These are phyloP conservation scores for Odocoileus hemionus DNA, from an alignment of 2,113 vertebrate species.

Conservation along the genomic window DNA sequence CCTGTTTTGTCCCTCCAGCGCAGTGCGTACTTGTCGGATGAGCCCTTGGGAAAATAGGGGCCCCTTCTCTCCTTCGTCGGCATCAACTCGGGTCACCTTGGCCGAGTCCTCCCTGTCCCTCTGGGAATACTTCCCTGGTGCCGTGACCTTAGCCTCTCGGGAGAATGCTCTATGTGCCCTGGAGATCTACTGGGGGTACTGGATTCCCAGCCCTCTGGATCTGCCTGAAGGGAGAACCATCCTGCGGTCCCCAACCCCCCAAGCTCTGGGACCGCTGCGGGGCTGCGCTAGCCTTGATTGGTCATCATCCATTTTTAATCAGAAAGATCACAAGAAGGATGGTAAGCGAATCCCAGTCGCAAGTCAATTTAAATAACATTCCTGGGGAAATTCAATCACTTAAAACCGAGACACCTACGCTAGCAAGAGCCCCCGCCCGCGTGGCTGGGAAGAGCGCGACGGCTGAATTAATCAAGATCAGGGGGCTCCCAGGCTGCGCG, in stretches of 20 bases:
- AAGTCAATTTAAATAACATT: conserved; percentile 75
- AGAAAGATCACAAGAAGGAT: conserved; percentile 52
- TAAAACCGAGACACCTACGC: conserved; percentile 44
- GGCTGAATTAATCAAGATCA: conserved; percentile 51
- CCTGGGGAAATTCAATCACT: conserved; percentile 71
- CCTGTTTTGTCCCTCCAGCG: not conserved
- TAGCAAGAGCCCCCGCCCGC: not conserved
- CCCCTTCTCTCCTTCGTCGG: not conserved
- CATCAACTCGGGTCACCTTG: not conserved
- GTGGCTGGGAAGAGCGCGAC: not conserved
- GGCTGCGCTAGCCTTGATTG: conserved; percentile 59
- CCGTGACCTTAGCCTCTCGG: not conserved
- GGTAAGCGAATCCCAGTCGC: conserved; percentile 61
- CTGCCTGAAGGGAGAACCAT: conserved; percentile 39
- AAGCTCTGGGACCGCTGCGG: not conserved
- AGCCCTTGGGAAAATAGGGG: not conserved
- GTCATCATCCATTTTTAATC: conserved; percentile 82
- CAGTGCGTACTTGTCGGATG: not conserved
- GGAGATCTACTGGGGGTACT: not conserved
- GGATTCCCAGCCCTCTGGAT: not conserved
- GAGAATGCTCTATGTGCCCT: not conserved
- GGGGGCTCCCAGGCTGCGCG: not conserved
- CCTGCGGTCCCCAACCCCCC: conserved; percentile 46
- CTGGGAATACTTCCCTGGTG: not conserved
- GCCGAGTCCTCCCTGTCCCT: not conserved